Evolutionary conservation across 2,113 vertebrate genomes (phyloP).

Genomic region (Crotalus horridus): DNA sequence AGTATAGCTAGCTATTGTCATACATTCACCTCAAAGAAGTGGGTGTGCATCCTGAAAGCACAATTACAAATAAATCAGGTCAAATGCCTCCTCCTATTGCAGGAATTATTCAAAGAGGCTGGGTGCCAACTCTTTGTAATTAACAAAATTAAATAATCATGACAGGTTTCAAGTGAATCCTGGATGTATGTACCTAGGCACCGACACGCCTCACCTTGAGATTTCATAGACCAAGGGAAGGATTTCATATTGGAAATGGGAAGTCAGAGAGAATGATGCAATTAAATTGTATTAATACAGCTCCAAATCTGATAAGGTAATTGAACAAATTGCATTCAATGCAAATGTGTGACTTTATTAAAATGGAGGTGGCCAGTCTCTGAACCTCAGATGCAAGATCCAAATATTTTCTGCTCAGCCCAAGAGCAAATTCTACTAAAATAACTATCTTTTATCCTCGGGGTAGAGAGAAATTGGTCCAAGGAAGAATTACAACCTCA

Average conservation of each 20-base stretch:
- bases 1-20: constrained; percentile 45
- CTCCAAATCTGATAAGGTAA: neutral
- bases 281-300: neutral
- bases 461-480: neutral
- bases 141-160: neutral
- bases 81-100: neutral
- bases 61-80: constrained; percentile 26
- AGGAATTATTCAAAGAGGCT: constrained; percentile 31
- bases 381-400: neutral
- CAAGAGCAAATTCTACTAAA: neutral
- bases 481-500: neutral
- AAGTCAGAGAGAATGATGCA: neutral
- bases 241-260: neutral
- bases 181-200: too few relatives aligned
- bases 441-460: neutral
- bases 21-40: constrained; percentile 35
- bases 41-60: constrained; percentile 25
- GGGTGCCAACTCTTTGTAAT: constrained; percentile 9
- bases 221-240: neutral
- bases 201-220: neutral
- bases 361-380: neutral
- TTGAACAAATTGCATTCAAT: neutral
- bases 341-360: neutral
- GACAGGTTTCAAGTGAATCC: neutral
- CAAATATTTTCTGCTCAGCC: neutral